Evolutionary conservation across 2,888 invertebrate genomes (phyloP), one percentile per base, ranked within the genome.

Genomic region (Melieria crassipennis): DNA sequence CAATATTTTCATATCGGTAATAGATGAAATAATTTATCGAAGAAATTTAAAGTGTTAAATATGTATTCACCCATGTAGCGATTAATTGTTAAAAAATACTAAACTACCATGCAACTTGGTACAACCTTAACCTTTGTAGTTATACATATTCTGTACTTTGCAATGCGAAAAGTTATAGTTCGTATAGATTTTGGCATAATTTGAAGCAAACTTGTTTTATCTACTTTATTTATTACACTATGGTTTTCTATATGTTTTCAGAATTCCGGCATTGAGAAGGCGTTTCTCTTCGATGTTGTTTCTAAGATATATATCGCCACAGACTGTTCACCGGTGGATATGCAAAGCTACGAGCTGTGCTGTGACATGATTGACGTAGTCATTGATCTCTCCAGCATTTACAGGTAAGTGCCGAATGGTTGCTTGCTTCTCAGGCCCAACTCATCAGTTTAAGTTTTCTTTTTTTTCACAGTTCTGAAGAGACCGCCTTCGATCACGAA

Each of bases 311-410:
- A 99, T 88, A 98, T 99, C 79, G 99, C 99, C n/a, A 99, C 99
- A 0, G 99, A 99, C 88, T 97, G 97, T 78, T 96, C 97, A 10
- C 99, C 99, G 3, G 99, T 99, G 6, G 99, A 99, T 86, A 99
- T 99, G 99, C 98, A 99, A 88, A 96, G 96, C 83, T 99, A 99
- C 85, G 99, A 99, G 88, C 89, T 99, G 56, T 99, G 99, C 88
- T 99, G 99, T 89, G 99, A 99, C 89, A 99, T 99, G 99, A 99
- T 99, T 81, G 99, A 99, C 89, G 98, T 99, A 66, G 98, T 99
- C 70, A 96, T 99, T 79, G 99, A 99, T 89, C 93, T 99, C 73
- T 98, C 99, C 7, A 96, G 96, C 88, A 99, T 99, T 87, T 99
- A 99, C 88, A 98, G 99, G 96, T 94, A 88, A 86, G 85, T 81